Evolutionary conservation across 2,888 invertebrate species (phyloP), one percentile per base, ranked within the genome.

Genomic region (Andrena trimmerana): DNA sequence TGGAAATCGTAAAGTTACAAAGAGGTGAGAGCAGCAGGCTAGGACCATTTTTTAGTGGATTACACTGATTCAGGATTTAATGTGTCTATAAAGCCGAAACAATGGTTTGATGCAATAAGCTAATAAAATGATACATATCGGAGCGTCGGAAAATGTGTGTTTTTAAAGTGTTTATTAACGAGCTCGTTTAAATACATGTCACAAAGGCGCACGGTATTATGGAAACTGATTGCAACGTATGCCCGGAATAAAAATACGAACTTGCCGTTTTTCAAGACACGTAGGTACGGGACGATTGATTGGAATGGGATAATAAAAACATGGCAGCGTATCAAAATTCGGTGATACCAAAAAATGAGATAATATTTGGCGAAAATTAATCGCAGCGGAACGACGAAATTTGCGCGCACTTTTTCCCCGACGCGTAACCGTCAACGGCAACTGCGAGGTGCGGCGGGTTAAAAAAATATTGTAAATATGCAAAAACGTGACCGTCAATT

Each of bases 321-420:
- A 63, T 63, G 79, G 59, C 60, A 82, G 81, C 77, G 59, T 84
- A 86, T 84, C 82, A 86, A 86, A 86, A 76, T 85, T 83, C 76
- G 79, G 74, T 29, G 48, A 3, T 57, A 77, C 24, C 70, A 77
- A 75, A 81, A 79, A 80, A 80, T 75, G 84, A 77, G 78, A 87
- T 83, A 86, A 87, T 86, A 42, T 88, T 86, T 29, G 63, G 81
- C 68, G 70, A 75, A 63, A 76, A 75, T 85, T 85, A 86, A 86
- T 87, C 86, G 78, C 57, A 54, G 59, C 36, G 68, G 42, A 76
- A 76, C 80, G 78, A 78, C 71, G 70, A 79, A 81, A 81, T 85
- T 60, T 69, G 59, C 59, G 62, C 65, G 73, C 33, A 70, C 48
- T 54, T 79, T 84, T 78, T 69, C 33, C 29, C 63, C 62, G 48